phyloP scores from a whole-genome alignment of 2,797 vertebrate species.

The Enteromius treurensis region DNA sequence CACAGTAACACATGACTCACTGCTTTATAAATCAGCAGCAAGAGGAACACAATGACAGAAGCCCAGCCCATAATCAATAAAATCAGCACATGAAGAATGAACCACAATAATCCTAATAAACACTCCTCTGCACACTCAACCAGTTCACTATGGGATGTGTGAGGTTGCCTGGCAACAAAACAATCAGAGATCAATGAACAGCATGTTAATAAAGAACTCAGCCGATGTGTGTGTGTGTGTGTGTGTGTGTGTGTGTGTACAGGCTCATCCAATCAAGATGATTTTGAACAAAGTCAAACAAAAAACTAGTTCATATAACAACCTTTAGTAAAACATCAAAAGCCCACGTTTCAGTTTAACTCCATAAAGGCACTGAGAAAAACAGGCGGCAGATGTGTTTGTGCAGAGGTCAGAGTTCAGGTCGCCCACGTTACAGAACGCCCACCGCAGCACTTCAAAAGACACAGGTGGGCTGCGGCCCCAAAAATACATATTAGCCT shows the following conservation, averaged over 20 bases:
- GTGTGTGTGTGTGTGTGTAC: background rate
- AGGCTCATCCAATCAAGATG: background rate
- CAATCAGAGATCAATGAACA: background rate
- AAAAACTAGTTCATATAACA: background rate
- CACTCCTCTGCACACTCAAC: background rate
- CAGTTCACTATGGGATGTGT: background rate
- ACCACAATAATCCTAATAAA: background rate
- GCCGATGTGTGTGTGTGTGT: background rate
- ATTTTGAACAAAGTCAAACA: background rate
- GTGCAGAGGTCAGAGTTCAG: conserved; percentile 12
- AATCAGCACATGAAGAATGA: background rate
- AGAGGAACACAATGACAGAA: background rate
- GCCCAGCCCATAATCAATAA: background rate
- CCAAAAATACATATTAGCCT: conserved; percentile 69
- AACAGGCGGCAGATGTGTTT: background rate
- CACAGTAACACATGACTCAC: background rate
- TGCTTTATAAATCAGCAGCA: background rate
- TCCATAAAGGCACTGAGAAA: background rate
- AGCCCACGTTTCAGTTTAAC: background rate
- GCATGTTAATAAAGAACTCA: background rate
- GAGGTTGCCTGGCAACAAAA: conserved; percentile 3
- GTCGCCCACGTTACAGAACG: conserved; percentile 8
- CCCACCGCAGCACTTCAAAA: conserved; percentile 4
- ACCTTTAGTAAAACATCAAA: background rate
- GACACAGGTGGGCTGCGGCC: conserved; percentile 3